Conservation (phyloP, 1,140 invertebrate species). For the Bicyclus anynana region DNA sequence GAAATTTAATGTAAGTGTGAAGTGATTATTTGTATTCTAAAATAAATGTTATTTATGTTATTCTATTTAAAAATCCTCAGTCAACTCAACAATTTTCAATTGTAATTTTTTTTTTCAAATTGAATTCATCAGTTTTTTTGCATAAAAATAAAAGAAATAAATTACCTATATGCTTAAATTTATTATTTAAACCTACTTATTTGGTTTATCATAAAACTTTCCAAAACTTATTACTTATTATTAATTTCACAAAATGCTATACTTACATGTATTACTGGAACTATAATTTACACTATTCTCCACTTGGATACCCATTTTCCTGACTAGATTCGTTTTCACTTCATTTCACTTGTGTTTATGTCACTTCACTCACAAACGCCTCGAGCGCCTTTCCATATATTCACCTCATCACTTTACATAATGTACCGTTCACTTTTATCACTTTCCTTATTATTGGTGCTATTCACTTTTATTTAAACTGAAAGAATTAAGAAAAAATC, state of each 20-base stretch:
- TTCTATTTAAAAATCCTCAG: no score
- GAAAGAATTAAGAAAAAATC: neutral
- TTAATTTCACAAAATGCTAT: neutral
- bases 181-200: no score
- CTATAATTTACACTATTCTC: constrained; percentile 60
- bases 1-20: no score
- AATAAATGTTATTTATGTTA: no score
- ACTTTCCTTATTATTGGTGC: neutral
- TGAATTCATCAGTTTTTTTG: no score
- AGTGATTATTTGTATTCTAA: no score
- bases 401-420: constrained; percentile 37
- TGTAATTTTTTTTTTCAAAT: no score
- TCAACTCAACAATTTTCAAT: no score
- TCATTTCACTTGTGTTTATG: constrained; percentile 27
- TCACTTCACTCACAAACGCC: constrained; percentile 32
- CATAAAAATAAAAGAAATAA: no score
- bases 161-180: no score
- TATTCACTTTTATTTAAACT: constrained; percentile 2
- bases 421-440: constrained; percentile 23
- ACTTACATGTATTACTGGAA: constrained; percentile 62
- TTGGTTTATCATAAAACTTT: no score
- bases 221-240: neutral
- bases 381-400: constrained; percentile 11
- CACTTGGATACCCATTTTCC: constrained; percentile 66
- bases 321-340: constrained; percentile 34